Base-by-base conservation (phyloP, 2,888 invertebrate species). In the Rhorus exstirpatorius region DNA sequence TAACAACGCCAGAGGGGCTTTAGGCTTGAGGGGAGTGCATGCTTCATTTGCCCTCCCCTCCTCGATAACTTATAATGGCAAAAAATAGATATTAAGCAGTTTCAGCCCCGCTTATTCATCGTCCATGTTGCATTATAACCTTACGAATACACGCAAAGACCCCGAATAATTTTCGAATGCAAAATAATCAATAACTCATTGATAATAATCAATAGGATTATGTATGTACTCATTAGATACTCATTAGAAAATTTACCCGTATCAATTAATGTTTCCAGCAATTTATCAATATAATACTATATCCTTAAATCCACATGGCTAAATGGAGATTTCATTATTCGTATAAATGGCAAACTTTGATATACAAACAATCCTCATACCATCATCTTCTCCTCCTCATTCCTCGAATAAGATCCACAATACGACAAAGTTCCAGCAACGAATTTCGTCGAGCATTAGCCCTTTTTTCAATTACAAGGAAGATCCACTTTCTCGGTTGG, bases 401-500 rank as follows among this genome's bases (percentile, higher is more conserved):
- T 24, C n/a, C 44, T 63, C 44, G 38, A n/a, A 75, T 58, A 60
- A 70, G 46, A 68, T 68, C 68, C 14, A 17, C 12, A 49, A 10
- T 7, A n/a, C 19, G n/a, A 12, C 8, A 44, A 53, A 67, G 74
- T 61, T 63, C 46, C 41, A 72, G 63, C 46, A 41, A 24, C 70
- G 60, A 78, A 77, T 70, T 75, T 53, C 24, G 46, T 65, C 78
- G 38, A 65, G 51, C 63, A 74, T 71, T 51, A 60, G 61, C 21
- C 24, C 58, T 78, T 83, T 80, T 76, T 79, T 70, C 75, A 83
- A 83, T 83, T 70, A 77, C 74, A 60, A 65, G 55, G 53, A 6
- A 63, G 76, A 81, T 72, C 60, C 70, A 79, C 63, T 82, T 74
- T 74, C 41, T 79, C 67, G 79, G 49, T 63, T 76, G 71, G 46